These are phyloP conservation scores for Cyclura pinguis DNA, from an alignment of 2,797 vertebrate genomes.

Conservation along the genomic window DNA sequence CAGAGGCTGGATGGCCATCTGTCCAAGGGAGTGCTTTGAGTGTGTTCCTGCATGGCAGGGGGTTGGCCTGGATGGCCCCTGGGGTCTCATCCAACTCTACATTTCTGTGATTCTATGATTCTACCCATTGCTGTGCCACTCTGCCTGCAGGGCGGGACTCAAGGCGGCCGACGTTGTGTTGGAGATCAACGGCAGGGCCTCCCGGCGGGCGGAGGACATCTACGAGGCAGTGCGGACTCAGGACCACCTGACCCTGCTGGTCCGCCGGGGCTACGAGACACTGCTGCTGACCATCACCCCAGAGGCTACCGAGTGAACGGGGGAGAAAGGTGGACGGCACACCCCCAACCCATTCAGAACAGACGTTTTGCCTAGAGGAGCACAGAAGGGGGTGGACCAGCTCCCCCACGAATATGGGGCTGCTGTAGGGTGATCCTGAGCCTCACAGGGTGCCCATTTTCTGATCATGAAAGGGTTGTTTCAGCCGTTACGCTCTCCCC, in stretches of 20 bases:
- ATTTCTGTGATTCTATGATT: too few relatives aligned
- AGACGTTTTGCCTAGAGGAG: background rate
- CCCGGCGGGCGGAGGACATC: constrained; percentile 88
- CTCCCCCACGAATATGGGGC: too few relatives aligned
- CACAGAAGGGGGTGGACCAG: background rate
- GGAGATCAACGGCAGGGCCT: constrained; percentile 87
- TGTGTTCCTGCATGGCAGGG: too few relatives aligned
- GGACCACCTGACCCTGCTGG: constrained; percentile 84
- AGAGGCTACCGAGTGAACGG: constrained; percentile 84
- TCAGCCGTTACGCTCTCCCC: accelerated
- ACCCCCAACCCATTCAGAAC: too few relatives aligned
- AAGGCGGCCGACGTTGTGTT: constrained; percentile 89
- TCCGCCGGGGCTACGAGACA: constrained; percentile 82
- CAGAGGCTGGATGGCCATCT: too few relatives aligned
- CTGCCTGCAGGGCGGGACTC: constrained; percentile 86
- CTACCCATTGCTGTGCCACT: background rate
- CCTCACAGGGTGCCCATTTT: background rate
- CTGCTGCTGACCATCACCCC: constrained; percentile 88
- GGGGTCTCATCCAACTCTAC: too few relatives aligned
- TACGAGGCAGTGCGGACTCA: constrained; percentile 88
- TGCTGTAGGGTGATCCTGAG: background rate
- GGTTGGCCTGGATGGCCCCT: too few relatives aligned
- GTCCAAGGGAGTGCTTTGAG: too few relatives aligned
- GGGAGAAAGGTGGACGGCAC: accelerated
- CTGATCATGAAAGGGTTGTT: background rate